Percentiles rank a stretch among this genome's conserved stretches.
phyloP scores from a whole-genome alignment of 2,113 vertebrate species.

The Baryphthengus martii region DNA sequence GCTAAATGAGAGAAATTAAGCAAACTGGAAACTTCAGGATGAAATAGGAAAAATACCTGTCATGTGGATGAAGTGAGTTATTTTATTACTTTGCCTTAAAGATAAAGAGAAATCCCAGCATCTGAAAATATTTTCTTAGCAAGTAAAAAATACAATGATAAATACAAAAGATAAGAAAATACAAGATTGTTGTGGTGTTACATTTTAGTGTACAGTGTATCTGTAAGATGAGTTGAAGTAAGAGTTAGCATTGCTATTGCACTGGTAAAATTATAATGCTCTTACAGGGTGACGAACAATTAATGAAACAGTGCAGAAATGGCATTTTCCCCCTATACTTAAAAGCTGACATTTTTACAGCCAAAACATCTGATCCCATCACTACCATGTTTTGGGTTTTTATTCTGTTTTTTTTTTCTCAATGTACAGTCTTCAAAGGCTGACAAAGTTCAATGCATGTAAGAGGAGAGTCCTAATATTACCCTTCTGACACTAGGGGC shows the following conservation, averaged over 20 bases:
- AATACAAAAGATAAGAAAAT: not conserved
- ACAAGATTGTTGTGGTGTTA: not conserved
- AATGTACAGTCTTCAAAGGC: not conserved
- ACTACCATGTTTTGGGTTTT: accelerated
- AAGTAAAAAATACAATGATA: not conserved
- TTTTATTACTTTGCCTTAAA: conserved; percentile 21
- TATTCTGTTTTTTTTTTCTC: not conserved
- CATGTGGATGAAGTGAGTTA: not conserved
- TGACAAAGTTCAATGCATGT: not conserved
- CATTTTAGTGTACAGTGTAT: not conserved
- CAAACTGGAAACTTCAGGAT: not conserved
- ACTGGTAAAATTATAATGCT: not conserved
- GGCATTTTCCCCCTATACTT: not conserved
- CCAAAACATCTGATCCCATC: not conserved
- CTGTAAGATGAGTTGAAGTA: not conserved
- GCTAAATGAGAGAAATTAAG: not conserved
- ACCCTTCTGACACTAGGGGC: not conserved
- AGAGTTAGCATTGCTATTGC: not conserved
- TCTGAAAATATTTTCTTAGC: not conserved
- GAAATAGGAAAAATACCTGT: not conserved
- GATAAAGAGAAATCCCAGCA: not conserved
- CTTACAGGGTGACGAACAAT: not conserved
- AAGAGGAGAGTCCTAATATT: not conserved
- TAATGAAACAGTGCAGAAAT: not conserved
- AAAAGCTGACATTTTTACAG: not conserved